A percentile compares a stretch with the other conserved stretches of the same genome.
Conservation (phyloP, 2,113 vertebrate genomes). For the Nothocercus julius region DNA sequence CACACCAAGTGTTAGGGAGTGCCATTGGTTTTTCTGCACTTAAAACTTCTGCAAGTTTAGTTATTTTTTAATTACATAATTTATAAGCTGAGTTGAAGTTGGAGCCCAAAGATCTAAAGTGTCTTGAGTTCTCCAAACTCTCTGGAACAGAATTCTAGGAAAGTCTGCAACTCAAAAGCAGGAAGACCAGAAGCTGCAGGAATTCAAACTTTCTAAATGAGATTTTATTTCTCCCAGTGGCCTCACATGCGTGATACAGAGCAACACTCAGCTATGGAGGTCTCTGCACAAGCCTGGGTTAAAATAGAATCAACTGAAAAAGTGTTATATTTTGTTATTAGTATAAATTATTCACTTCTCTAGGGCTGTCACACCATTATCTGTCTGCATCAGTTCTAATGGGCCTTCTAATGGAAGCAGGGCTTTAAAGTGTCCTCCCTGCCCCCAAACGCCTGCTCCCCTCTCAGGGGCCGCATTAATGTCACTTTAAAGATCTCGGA, state of each 20-base stretch:
- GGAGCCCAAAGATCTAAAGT: neutral
- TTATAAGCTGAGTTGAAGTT: neutral
- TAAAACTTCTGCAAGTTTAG: neutral
- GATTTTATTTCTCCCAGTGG: neutral
- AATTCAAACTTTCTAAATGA: accelerated
- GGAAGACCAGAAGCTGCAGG: neutral
- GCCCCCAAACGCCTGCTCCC: neutral
- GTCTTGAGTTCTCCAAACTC: neutral
- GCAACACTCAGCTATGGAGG: accelerated
- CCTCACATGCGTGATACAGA: accelerated
- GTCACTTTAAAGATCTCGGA: neutral
- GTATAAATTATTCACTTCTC: neutral
- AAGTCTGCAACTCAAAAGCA: accelerated
- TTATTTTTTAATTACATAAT: neutral
- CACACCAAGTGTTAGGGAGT: accelerated
- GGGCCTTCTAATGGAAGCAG: neutral
- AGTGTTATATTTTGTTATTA: neutral
- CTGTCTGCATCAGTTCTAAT: neutral
- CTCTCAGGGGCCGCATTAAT: neutral
- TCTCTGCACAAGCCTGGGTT: neutral
- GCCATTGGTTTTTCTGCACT: neutral
- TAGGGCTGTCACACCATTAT: accelerated
- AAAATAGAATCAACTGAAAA: neutral
- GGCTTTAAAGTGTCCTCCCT: neutral
- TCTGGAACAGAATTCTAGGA: neutral